Percentiles rank a stretch among this genome's conserved stretches.
Evolutionary conservation across 2,888 invertebrate genomes (phyloP).

Genomic region (Megalurothrips usitatus): DNA sequence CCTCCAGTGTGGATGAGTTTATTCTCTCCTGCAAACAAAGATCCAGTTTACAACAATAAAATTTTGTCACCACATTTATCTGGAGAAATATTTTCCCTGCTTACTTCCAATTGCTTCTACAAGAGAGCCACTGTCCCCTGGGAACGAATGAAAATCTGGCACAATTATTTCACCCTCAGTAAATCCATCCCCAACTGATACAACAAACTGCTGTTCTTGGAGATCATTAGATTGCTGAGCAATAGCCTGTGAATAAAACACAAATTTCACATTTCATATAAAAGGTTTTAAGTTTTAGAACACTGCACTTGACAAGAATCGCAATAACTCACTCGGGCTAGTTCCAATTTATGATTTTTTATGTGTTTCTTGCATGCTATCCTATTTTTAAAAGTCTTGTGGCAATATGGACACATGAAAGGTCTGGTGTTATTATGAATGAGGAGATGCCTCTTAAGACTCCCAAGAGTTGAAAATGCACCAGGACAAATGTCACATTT

Average conservation of each 20-base stretch:
- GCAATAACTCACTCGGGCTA: constrained; percentile 49
- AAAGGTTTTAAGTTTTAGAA: not conserved
- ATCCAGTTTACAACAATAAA: too few species aligned
- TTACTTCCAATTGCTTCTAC: not conserved
- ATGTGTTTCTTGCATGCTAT: constrained; percentile 62
- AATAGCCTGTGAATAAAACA: not conserved
- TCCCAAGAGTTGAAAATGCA: constrained; percentile 55
- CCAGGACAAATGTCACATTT: constrained; percentile 52
- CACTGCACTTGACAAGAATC: constrained; percentile 31
- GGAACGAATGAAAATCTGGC: constrained; percentile 35
- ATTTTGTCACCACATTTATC: too few species aligned
- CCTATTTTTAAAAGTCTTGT: constrained; percentile 55
- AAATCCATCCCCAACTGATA: constrained; percentile 40
- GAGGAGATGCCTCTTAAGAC: constrained; percentile 51
- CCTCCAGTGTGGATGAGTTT: constrained; percentile 40
- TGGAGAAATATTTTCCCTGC: constrained; percentile 32
- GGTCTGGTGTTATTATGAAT: constrained; percentile 51
- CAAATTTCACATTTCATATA: not conserved
- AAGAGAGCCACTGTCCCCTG: not conserved
- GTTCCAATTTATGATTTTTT: constrained; percentile 51
- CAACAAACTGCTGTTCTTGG: not conserved
- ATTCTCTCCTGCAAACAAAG: constrained; percentile 31
- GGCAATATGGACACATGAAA: constrained; percentile 58
- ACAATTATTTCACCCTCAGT: constrained; percentile 40
- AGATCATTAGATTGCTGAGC: constrained; percentile 16